These are phyloP conservation scores for Acleris cristana DNA, from an alignment of 2,888 invertebrate genomes.

Conservation along the genomic window DNA sequence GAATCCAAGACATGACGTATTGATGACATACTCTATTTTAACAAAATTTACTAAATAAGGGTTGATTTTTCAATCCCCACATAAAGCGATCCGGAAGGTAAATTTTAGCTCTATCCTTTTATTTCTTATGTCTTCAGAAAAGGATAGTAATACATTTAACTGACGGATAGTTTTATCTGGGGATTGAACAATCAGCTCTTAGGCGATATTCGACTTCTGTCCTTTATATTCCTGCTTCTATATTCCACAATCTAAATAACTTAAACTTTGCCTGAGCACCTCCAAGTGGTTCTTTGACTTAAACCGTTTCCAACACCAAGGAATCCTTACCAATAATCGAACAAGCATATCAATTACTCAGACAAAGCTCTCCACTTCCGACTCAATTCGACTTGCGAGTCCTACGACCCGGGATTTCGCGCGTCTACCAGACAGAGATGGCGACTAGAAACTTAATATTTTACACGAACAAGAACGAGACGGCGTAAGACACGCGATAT, in stretches of 20 bases:
- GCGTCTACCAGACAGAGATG: slow-evolving; percentile 2
- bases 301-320: neutral
- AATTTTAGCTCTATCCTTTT: too few species aligned
- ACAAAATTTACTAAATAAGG: too few species aligned
- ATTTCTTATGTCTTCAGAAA: too few species aligned
- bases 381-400: slow-evolving; percentile 1
- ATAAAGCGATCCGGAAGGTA: too few species aligned
- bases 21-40: too few species aligned
- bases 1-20: too few species aligned
- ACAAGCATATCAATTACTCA: slow-evolving; percentile 13
- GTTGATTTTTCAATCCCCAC: too few species aligned
- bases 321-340: slow-evolving; percentile 13
- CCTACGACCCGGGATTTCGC: slow-evolving; percentile 25
- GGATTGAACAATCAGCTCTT: too few species aligned
- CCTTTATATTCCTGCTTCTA: too few species aligned
- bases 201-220: too few species aligned
- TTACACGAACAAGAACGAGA: slow-evolving; percentile 9
- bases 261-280: neutral
- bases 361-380: slow-evolving; percentile 9
- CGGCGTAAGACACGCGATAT: slow-evolving; percentile 21
- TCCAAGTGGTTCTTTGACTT: neutral
- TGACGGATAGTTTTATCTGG: too few species aligned
- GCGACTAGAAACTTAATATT: slow-evolving; percentile 12
- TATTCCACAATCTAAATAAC: neutral
- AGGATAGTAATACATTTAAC: too few species aligned